A percentile compares a stretch with the other conserved stretches of the same genome.
These are phyloP conservation scores for Eubasilissa regina DNA, from an alignment of 1,140 invertebrate species.

Conservation along the genomic window DNA sequence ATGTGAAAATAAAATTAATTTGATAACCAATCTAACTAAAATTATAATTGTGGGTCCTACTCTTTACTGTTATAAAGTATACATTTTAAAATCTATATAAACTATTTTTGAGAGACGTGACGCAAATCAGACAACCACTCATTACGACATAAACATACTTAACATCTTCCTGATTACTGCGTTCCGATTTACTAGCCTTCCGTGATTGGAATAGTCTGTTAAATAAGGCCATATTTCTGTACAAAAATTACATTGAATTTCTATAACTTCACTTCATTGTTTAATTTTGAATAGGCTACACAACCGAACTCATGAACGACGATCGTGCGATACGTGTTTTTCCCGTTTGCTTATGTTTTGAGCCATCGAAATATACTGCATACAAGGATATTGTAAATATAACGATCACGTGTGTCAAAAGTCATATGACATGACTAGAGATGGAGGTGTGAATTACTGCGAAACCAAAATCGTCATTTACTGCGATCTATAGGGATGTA, in stretches of 20 bases:
- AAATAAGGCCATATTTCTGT: conserved; percentile 67
- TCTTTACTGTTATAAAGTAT: too few relatives aligned
- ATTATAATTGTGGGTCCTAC: too few relatives aligned
- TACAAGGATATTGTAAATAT: conserved; percentile 47
- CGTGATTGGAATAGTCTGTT: conserved; percentile 68
- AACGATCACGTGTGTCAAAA: conserved; percentile 51
- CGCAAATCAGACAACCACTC: not conserved
- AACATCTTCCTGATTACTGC: conserved; percentile 65
- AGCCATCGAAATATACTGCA: conserved; percentile 42
- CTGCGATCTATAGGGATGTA: too few relatives aligned
- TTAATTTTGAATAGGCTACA: conserved; percentile 10
- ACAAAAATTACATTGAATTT: conserved; percentile 53
- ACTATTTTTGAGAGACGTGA: not conserved
- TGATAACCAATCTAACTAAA: too few relatives aligned
- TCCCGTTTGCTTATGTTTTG: conserved; percentile 22
- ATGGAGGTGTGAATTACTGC: conserved; percentile 14
- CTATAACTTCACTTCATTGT: conserved; percentile 47
- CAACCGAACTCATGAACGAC: conserved; percentile 37
- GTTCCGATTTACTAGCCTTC: conserved; percentile 66
- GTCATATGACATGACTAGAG: conserved; percentile 51
- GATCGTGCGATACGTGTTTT: conserved; percentile 30
- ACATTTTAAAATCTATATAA: not conserved
- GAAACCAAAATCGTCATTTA: too few relatives aligned
- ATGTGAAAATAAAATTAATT: too few relatives aligned
- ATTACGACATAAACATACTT: conserved; percentile 66